phyloP scores from a whole-genome alignment of 2,113 vertebrate species.

The Proterorhinus semilunaris region DNA sequence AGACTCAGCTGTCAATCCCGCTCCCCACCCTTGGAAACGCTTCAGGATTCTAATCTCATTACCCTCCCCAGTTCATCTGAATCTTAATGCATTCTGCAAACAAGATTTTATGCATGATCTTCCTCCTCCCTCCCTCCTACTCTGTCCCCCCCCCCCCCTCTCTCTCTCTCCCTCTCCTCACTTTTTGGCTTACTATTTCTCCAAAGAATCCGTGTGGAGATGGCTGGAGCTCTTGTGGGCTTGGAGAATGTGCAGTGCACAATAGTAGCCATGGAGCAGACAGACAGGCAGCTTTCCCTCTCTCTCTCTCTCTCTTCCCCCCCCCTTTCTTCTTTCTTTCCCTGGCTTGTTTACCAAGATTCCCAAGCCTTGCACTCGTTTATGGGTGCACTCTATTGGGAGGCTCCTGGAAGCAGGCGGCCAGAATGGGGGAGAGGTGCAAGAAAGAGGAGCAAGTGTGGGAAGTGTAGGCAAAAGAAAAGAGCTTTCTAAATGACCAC shows the following conservation, averaged over 20 bases:
- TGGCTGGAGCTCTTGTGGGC: slow-evolving; percentile 76
- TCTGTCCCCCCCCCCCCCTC: slow-evolving; percentile 58
- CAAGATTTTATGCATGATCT: slow-evolving; percentile 84
- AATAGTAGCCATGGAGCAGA: slow-evolving; percentile 75
- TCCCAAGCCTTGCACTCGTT: slow-evolving; percentile 72
- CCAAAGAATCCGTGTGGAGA: slow-evolving; percentile 74
- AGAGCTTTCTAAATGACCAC: neutral
- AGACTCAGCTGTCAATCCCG: slow-evolving; percentile 75
- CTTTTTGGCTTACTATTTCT: slow-evolving; percentile 71
- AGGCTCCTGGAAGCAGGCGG: slow-evolving; percentile 47
- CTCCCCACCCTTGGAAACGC: slow-evolving; percentile 74
- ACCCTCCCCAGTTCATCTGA: slow-evolving; percentile 77
- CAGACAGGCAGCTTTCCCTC: slow-evolving; percentile 68
- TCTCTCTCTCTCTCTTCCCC: slow-evolving; percentile 59
- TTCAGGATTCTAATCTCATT: slow-evolving; percentile 81
- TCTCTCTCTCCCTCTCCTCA: slow-evolving; percentile 49
- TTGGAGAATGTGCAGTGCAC: slow-evolving; percentile 75
- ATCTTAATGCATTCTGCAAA: slow-evolving; percentile 81
- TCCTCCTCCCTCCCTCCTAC: slow-evolving; percentile 60
- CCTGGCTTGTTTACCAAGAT: slow-evolving; percentile 75
- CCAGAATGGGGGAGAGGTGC: slow-evolving; percentile 36
- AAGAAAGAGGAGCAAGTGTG: slow-evolving; percentile 21
- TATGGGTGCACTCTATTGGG: slow-evolving; percentile 61
- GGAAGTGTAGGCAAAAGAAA: neutral
- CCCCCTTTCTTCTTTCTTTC: slow-evolving; percentile 26